Conservation (phyloP, 2,888 invertebrate genomes). For the Arctia plantaginis region DNA sequence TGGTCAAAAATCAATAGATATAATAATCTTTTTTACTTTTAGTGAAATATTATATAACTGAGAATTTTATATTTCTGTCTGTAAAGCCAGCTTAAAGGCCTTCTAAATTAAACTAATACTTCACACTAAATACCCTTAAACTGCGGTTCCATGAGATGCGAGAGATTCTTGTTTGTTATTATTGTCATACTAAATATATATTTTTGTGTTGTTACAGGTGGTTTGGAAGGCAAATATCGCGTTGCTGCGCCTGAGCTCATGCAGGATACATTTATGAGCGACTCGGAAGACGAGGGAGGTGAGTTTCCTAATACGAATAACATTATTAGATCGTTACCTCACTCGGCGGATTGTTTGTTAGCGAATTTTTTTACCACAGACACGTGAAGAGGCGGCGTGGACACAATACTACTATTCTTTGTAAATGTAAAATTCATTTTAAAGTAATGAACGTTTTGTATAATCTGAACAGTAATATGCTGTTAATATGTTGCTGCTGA, state of each 20-base stretch:
- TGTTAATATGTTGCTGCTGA: too few relatives aligned
- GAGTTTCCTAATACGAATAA: conserved; percentile 59
- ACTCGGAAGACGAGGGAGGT: conserved; percentile 99
- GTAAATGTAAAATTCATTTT: not conserved
- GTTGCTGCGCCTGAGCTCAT: conserved; percentile 99
- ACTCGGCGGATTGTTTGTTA: not conserved
- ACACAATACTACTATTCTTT: not conserved
- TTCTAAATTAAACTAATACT: not conserved
- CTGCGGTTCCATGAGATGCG: too few relatives aligned
- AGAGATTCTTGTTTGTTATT: too few relatives aligned
- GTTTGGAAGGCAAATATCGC: conserved; percentile 96
- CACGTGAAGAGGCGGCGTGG: not conserved
- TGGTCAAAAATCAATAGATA: too few relatives aligned
- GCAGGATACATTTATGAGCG: conserved; percentile 99
- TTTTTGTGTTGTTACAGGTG: conserved; percentile 79
- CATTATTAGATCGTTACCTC: not conserved
- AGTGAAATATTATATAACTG: not conserved
- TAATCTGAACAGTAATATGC: too few relatives aligned
- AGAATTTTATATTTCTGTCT: not conserved
- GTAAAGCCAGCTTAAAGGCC: not conserved
- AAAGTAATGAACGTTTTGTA: too few relatives aligned
- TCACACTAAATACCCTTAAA: too few relatives aligned
- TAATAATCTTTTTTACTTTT: not conserved
- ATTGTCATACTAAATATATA: not conserved
- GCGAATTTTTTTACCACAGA: not conserved